These are phyloP conservation scores for Dinomys branickii DNA, from an alignment of 2,113 vertebrate genomes.

Conservation along the genomic window DNA sequence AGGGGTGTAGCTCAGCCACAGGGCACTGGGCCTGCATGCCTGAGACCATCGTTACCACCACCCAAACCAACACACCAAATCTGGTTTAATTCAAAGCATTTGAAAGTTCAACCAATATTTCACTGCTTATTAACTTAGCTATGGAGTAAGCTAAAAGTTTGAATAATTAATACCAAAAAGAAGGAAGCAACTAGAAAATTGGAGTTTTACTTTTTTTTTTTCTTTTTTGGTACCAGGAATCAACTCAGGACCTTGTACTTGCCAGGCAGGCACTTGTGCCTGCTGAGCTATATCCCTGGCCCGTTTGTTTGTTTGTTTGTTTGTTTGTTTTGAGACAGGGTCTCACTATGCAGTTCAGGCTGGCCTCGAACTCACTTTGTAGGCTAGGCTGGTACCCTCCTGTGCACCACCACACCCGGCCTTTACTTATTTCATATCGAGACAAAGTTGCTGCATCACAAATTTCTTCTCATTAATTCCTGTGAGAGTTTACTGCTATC, in stretches of 20 bases:
- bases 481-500: neutral
- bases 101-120: neutral
- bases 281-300: too few species aligned
- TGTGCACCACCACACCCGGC: too few species aligned
- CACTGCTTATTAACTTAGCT: neutral
- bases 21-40: neutral
- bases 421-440: slow-evolving; percentile 24
- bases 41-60: neutral
- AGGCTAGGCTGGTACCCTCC: too few species aligned
- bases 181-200: neutral
- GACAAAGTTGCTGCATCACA: neutral
- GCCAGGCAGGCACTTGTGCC: too few species aligned
- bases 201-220: slow-evolving; percentile 25
- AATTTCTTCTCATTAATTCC: slow-evolving; percentile 29
- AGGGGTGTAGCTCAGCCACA: neutral
- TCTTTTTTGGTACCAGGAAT: too few species aligned
- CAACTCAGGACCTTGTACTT: too few species aligned
- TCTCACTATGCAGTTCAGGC: too few species aligned
- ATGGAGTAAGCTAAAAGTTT: neutral
- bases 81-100: slow-evolving; percentile 19
- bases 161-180: neutral
- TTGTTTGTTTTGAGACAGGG: too few species aligned
- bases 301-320: too few species aligned
- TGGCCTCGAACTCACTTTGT: too few species aligned
- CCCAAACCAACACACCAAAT: neutral